Conservation (phyloP, 1,140 invertebrate species). For the Streblospio benedicti region DNA sequence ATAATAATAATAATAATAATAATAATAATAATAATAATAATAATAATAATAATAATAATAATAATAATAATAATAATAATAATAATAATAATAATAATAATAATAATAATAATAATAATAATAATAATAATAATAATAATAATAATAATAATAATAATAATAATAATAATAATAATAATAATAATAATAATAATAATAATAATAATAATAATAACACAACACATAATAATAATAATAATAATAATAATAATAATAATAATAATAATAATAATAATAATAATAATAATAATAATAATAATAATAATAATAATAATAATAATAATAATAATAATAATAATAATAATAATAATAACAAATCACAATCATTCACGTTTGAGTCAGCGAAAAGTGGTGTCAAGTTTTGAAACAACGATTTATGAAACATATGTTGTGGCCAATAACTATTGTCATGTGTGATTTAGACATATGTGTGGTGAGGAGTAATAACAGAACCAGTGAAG, state of each 20-base stretch:
- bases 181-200: not conserved
- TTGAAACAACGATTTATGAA: too few species aligned
- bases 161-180: not conserved
- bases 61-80: not conserved
- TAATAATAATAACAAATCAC: too few species aligned
- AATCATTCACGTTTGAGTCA: too few species aligned
- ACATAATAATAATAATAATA: not conserved
- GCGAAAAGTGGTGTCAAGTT: too few species aligned
- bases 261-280: conserved; percentile 1
- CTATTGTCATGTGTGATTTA: too few species aligned
- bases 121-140: not conserved
- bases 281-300: conserved; percentile 1
- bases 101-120: not conserved
- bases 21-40: too few species aligned
- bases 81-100: not conserved
- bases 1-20: too few species aligned
- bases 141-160: not conserved
- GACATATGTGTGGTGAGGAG: too few species aligned
- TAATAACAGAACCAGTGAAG: too few species aligned
- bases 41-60: too few species aligned
- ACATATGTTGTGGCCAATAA: too few species aligned
- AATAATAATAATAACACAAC: too few species aligned
- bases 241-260: conserved; percentile 1
- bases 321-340: conserved; percentile 1
- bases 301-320: conserved; percentile 1